Percentiles rank a stretch among this genome's conserved stretches.
Conservation (phyloP, 2,113 vertebrate genomes). For the Pyrgilauda ruficollis region DNA sequence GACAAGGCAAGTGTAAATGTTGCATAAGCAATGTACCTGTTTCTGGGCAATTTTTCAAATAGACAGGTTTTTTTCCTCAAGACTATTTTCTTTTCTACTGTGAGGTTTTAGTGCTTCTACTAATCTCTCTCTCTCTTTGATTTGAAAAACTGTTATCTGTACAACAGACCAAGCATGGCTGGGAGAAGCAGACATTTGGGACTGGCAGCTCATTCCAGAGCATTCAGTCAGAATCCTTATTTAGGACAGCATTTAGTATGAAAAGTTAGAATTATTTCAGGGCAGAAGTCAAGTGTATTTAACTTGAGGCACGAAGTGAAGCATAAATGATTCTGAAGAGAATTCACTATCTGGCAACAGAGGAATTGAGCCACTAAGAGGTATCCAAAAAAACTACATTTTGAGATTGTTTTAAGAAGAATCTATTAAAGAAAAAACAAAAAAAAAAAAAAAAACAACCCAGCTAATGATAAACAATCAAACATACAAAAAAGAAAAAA, state of each 20-base stretch:
- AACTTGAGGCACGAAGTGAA: background rate
- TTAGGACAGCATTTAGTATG: background rate
- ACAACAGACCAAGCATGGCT: background rate
- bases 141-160: background rate
- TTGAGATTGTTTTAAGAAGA: background rate
- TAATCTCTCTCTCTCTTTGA: background rate
- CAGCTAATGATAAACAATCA: background rate
- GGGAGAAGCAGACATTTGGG: background rate
- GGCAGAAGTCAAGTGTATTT: background rate
- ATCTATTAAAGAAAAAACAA: background rate
- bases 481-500: background rate
- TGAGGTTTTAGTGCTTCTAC: background rate
- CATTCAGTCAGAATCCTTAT: background rate
- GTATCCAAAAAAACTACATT: background rate
- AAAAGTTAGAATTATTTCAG: background rate
- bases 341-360: background rate
- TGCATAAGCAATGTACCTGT: background rate
- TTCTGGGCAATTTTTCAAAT: background rate
- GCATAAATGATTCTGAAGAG: background rate
- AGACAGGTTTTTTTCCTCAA: background rate
- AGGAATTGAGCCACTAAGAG: background rate
- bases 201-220: background rate
- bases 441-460: fast-evolving
- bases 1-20: background rate
- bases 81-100: background rate